These are phyloP conservation scores for Hydraecia micacea DNA, from an alignment of 2,888 invertebrate species.

Conservation along the genomic window DNA sequence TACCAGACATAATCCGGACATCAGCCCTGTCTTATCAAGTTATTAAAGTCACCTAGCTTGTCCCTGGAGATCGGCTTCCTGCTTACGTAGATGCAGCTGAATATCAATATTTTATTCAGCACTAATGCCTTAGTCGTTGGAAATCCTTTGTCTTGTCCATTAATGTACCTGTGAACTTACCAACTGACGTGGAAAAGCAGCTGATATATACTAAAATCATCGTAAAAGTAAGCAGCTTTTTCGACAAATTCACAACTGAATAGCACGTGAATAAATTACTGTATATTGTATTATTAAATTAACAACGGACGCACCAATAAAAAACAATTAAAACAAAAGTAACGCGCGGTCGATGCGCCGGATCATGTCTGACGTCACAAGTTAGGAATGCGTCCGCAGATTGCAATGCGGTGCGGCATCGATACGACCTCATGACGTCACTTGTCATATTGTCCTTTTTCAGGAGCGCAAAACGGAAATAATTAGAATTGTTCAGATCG, in stretches of 20 bases:
- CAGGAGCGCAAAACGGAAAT: constrained; percentile 56
- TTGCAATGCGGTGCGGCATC: constrained; percentile 62
- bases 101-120: constrained; percentile 30
- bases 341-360: constrained; percentile 64
- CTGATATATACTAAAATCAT: background rate
- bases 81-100: constrained; percentile 12
- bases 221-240: background rate
- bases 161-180: background rate
- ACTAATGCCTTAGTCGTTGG: background rate
- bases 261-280: constrained; percentile 15
- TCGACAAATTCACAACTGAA: constrained; percentile 9
- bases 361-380: constrained; percentile 65
- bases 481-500: constrained; percentile 58
- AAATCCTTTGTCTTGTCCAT: constrained; percentile 18
- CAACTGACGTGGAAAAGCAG: background rate
- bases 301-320: constrained; percentile 56
- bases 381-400: constrained; percentile 63
- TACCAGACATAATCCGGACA: constrained; percentile 12
- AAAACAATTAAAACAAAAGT: constrained; percentile 68
- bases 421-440: constrained; percentile 71
- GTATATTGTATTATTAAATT: constrained; percentile 45
- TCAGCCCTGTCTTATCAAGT: constrained; percentile 18
- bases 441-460: constrained; percentile 47
- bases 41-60: constrained; percentile 14
- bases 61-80: constrained; percentile 27